Percentiles rank a stretch among this genome's conserved stretches.
Evolutionary conservation across 2,797 vertebrate genomes (phyloP).

Genomic region (Poecile montanus): DNA sequence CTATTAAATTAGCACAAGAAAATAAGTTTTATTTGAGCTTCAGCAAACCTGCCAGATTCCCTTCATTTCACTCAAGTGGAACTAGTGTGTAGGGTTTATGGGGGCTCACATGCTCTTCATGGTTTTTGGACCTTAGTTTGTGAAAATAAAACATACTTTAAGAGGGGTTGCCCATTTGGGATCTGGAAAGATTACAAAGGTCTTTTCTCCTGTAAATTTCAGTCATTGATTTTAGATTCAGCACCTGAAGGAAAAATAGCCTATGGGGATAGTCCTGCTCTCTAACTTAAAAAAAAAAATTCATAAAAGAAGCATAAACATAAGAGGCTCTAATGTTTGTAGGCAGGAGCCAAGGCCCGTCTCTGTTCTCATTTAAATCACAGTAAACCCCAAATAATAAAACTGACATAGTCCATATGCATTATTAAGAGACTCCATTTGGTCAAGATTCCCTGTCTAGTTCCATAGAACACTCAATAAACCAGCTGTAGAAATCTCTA

Average conservation of each 20-base stretch:
- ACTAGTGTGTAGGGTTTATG: neutral
- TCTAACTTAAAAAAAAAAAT: conserved; percentile 21
- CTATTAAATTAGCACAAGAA: conserved; percentile 6
- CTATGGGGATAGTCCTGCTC: neutral
- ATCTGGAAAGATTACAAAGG: conserved; percentile 30
- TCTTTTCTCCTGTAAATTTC: conserved; percentile 30
- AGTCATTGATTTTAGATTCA: neutral
- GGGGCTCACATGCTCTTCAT: neutral
- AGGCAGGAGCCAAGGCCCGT: neutral
- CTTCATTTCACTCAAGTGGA: conserved; percentile 25
- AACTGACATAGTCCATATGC: neutral
- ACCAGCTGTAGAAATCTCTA: conserved; percentile 21
- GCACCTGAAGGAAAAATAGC: conserved; percentile 3
- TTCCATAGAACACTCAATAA: conserved; percentile 22
- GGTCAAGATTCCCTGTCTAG: conserved; percentile 13
- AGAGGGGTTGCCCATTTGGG: neutral
- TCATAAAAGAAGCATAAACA: conserved; percentile 26
- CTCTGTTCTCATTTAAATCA: conserved; percentile 43
- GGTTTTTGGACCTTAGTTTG: neutral
- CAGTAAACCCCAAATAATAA: conserved; percentile 31
- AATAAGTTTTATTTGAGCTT: conserved; percentile 9
- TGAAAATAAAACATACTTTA: conserved; percentile 19
- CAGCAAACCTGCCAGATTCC: conserved; percentile 11
- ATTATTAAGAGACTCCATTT: neutral
- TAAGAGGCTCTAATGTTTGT: conserved; percentile 19